Evolutionary conservation across 1,140 invertebrate genomes (phyloP).

Genomic region (Panulirus ornatus): DNA sequence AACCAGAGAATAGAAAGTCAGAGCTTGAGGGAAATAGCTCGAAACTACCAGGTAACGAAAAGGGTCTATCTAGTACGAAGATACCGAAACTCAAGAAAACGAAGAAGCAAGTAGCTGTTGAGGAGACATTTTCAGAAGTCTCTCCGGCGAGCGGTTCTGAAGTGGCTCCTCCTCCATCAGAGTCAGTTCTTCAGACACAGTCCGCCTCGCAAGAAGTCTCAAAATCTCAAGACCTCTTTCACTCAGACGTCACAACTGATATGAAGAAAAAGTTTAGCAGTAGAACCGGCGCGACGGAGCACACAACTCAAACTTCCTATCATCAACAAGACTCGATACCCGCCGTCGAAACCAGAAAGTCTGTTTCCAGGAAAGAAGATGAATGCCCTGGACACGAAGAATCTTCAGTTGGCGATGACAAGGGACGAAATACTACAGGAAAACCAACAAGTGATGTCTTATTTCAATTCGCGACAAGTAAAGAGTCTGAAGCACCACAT

Average conservation of each 20-base stretch:
- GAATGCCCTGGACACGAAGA: not conserved
- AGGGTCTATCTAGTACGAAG: slow-evolving; percentile 12
- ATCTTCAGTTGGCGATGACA: slow-evolving; percentile 18
- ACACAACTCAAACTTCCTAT: not conserved
- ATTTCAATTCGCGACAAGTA: slow-evolving; percentile 41
- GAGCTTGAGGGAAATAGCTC: not conserved
- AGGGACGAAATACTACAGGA: not conserved
- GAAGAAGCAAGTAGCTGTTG: slow-evolving; percentile 9
- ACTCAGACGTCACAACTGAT: not conserved
- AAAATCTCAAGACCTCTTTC: not conserved
- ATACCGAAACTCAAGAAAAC: slow-evolving; percentile 55
- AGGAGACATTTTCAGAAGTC: not conserved
- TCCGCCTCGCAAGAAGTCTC: slow-evolving; percentile 11
- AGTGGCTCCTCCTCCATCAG: slow-evolving; percentile 46
- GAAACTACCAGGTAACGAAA: not conserved
- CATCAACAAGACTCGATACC: slow-evolving; percentile 18
- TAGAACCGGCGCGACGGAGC: not conserved
- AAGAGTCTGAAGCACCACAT: not conserved
- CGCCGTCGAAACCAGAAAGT: not conserved
- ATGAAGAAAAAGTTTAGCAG: slow-evolving; percentile 20
- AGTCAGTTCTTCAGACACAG: not conserved
- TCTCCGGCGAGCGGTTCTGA: slow-evolving; percentile 18
- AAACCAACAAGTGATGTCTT: slow-evolving; percentile 10
- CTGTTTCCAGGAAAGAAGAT: slow-evolving; percentile 4
- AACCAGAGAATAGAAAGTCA: slow-evolving; percentile 21